Base-by-base conservation (phyloP, 2,797 vertebrate genomes). In the Luscinia luscinia region DNA sequence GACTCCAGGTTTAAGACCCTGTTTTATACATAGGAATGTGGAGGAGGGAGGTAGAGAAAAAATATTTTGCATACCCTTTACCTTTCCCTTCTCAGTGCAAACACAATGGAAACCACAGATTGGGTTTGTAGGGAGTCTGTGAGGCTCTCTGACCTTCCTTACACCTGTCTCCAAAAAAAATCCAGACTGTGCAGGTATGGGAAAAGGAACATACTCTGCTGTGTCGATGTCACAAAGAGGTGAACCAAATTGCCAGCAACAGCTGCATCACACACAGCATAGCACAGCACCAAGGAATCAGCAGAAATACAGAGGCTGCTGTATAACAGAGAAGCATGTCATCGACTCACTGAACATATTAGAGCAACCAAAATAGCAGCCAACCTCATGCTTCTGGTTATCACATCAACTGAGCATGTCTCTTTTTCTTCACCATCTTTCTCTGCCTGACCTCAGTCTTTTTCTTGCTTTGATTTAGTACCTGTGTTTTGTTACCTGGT, bases 171-270 rank as follows among this genome's bases (percentile, higher is more conserved):
- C 20, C 96, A 98, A 95, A 87, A 86, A 98, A 26, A 96, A 81
- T 95, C 97, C 49, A 89, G 98, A 98, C 85, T 94, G 98, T 96
- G 78, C 84, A 98, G 92, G 76, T 97, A 38, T 46, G 97, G 97
- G 97, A 98, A 98, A 95, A 97, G 30, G 17, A 77, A 32, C 27
- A 57, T 74, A n/a, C 36, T 77, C 21, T 7, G 2, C 49, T 41
- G 2, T 68, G 57, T 61, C 36, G 30, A 4, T 73, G 57, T 63
- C 48, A 80, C 24, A 52, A 66, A 76, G 40, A 74, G 14, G 26
- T 32, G 57, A 89, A 83, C 23, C 20, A 32, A 62, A 34, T 11
- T 73, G n/a, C 45, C 68, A 74, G 22, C 28, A 41, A 73, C 40
- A 40, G 21, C 20, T 12, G 27, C 52, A 67, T 89, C 48, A 22